Percentiles rank a stretch among this genome's conserved stretches.
phyloP scores from a whole-genome alignment of 2,797 vertebrate species.

The Threskiornis aethiopicus region DNA sequence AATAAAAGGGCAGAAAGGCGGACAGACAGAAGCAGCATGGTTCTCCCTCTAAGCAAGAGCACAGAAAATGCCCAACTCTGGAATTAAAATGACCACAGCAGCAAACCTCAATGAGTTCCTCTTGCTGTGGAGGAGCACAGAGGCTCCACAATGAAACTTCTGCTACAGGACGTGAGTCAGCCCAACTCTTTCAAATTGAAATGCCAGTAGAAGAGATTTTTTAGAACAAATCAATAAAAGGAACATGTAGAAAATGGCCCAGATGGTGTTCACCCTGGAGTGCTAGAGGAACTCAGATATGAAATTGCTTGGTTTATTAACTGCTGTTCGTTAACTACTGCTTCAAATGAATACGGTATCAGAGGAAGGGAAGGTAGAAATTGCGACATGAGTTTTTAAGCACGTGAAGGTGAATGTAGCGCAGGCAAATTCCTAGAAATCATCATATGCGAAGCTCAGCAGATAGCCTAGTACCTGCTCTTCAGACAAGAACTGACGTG shows the following conservation, averaged over 20 bases:
- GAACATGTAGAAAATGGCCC: constrained; percentile 60
- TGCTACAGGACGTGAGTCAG: constrained; percentile 54
- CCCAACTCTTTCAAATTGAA: constrained; percentile 56
- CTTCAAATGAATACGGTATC: neutral
- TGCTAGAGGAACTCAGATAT: constrained; percentile 54
- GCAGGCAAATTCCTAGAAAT: neutral
- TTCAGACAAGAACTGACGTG: neutral
- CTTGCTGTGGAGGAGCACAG: neutral
- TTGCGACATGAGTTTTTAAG: neutral
- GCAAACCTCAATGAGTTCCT: neutral
- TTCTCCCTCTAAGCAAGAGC: neutral
- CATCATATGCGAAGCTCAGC: neutral
- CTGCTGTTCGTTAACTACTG: constrained; percentile 57
- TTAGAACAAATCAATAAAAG: constrained; percentile 64
- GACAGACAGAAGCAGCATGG: neutral
- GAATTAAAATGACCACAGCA: neutral
- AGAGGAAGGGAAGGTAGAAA: neutral
- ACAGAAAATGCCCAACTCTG: neutral
- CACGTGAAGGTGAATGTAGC: neutral
- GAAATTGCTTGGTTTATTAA: constrained; percentile 66
- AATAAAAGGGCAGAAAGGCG: neutral
- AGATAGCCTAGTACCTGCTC: neutral
- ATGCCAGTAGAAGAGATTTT: constrained; percentile 50
- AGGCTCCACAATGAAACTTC: constrained; percentile 8
- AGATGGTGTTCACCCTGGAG: constrained; percentile 59